A percentile compares a stretch with the other conserved stretches of the same genome.
Evolutionary conservation across 2,797 vertebrate species (phyloP).

Genomic region (Dryobates pubescens): DNA sequence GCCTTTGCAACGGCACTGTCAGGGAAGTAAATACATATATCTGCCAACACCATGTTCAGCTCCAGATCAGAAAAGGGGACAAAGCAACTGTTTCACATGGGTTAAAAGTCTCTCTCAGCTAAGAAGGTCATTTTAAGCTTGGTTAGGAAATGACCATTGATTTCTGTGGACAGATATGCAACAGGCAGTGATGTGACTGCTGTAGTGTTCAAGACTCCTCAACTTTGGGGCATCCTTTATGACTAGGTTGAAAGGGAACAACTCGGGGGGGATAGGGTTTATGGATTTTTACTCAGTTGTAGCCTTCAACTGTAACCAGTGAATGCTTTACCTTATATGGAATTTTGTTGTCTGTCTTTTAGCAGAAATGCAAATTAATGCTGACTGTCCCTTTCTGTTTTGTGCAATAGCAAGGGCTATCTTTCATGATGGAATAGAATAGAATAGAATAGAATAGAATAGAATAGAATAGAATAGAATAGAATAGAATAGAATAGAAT

Average conservation of each 20-base stretch:
- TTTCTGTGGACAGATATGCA: neutral
- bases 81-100: neutral
- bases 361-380: neutral
- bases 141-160: neutral
- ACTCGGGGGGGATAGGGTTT: accelerated
- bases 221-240: neutral
- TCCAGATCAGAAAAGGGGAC: neutral
- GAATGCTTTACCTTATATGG: neutral
- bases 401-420: neutral
- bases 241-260: neutral
- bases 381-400: neutral
- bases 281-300: neutral
- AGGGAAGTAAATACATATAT: neutral
- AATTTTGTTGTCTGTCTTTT: neutral
- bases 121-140: neutral
- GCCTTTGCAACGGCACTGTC: neutral
- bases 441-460: no score
- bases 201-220: neutral
- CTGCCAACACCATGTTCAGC: neutral
- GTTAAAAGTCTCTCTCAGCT: neutral
- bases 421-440: neutral
- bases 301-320: neutral
- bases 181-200: neutral
- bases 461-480: no score
- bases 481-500: no score